Evolutionary conservation across 2,797 vertebrate genomes (phyloP), one percentile per base, ranked within the genome.

Genomic region (Argyrosomus regius): DNA sequence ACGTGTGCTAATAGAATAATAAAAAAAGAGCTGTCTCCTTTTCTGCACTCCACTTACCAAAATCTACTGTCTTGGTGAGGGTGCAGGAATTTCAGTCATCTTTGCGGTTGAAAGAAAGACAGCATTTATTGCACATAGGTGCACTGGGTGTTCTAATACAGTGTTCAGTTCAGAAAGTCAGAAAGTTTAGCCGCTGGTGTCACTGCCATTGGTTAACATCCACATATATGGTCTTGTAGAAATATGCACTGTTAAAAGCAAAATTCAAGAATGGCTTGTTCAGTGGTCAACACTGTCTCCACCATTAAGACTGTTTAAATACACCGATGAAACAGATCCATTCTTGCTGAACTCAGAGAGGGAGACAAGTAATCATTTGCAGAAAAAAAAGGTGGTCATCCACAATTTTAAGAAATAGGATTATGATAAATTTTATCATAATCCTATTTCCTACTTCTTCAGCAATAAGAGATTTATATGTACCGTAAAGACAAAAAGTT

Each of bases 1-100:
- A 28, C n/a, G 53, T n/a, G 39, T 14, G 2, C 53, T 66, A 41
- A 66, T 43, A 66, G 43, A 76, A 79, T 28, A 59, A 24, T 68
- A 57, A 39, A 39, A 81, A 69, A 24, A 39, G 10, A 24, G 52
- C n/a, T 26, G 67, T 72, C 48, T 72, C 14, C 16, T 4, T 50
- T 59, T 54, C 17, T 45, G 48, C 17, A 8, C 22, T 65, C 7
- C 6, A 22, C 69, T 50, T 26, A 65, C 43, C 43, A 26, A 16
- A 31, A 43, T 54, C 31, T 8, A 11, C 50, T 26, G 7, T 24
- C 46, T 43, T 45, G 50, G 41, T 65, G 22, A 56, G 35, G 35
- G 9, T 48, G 10, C 41, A 53, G n/a, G 4, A 11, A 43, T 20
- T 60, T 26, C 13, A 41, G 5, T 59, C 41, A 48, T 31, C 43